Evolutionary conservation across 2,888 invertebrate species (phyloP).

Genomic region (Syritta pipiens): DNA sequence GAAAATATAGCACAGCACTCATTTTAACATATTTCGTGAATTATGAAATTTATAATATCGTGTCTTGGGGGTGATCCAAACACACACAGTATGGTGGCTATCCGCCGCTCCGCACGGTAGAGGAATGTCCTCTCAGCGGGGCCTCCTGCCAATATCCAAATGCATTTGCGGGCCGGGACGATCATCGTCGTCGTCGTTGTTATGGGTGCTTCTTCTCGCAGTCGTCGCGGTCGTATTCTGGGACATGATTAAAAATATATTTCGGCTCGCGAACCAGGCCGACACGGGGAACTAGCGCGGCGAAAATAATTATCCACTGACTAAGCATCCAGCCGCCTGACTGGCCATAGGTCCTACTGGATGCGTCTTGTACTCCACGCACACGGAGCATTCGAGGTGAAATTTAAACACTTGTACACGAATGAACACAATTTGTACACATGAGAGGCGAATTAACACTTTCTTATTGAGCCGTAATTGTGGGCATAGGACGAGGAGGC

Average conservation of each 20-base stretch:
- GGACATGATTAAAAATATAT: conserved; percentile 67
- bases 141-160: conserved; percentile 65
- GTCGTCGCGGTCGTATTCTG: conserved; percentile 23
- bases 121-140: conserved; percentile 67
- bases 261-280: conserved; percentile 43
- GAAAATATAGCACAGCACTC: conserved; percentile 68
- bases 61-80: conserved; percentile 70
- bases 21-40: conserved; percentile 70
- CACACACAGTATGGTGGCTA: conserved; percentile 68
- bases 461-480: conserved; percentile 70
- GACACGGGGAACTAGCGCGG: conserved; percentile 57
- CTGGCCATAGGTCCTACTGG: conserved; percentile 35
- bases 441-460: conserved; percentile 69
- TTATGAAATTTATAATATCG: conserved; percentile 69
- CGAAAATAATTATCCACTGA: conserved; percentile 67
- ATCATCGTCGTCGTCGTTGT: too few relatives aligned
- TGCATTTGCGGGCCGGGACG: conserved; percentile 55
- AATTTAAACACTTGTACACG: conserved; percentile 68
- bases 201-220: conserved; percentile 48
- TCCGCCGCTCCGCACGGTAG: conserved; percentile 49
- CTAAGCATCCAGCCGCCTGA: conserved; percentile 49
- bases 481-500: conserved; percentile 18
- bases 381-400: conserved; percentile 54
- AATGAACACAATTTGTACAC: conserved; percentile 69
- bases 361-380: too few relatives aligned